Evolutionary conservation across 2,888 invertebrate genomes (phyloP), one percentile per base, ranked within the genome.

Genomic region (Willowsia nigromaculata): DNA sequence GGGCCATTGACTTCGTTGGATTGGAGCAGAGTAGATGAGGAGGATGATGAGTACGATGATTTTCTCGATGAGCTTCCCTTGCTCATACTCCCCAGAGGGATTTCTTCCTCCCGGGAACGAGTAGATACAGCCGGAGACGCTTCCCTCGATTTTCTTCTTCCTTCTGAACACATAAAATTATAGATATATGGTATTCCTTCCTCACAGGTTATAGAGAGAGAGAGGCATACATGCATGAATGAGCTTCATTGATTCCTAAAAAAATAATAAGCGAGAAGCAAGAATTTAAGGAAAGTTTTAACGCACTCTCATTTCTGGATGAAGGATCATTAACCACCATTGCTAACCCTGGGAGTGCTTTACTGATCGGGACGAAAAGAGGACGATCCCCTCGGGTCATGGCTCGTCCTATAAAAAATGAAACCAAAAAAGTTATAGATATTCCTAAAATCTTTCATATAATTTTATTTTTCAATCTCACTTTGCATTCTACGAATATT

Each of bases 281-380:
- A 68, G 50, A 50, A 59, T 56, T 15, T 76, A 27, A 50, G 65
- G 59, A 71, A 76, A 37, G 56, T 50, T 76, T 56, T 78, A 43
- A 85, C 89, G 84, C 40, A 89, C 89, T 89, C 40, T 89, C 89
- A 71, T 71, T 84, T 85, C 89, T 89, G 43, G 74, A 71, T 74
- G 85, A 80, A 56, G 80, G 56, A 81, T 85, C 89, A 68, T 90
- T 91, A 81, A 91, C 91, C 40, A 91, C 91, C 91, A 90, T 91
- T 7, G 92, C 92, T 80, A 91, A 85, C 88, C 92, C 92, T 18
- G 92, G 92, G 22, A 92, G 88, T 40, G 91, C 88, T 90, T 91
- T 91, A 33, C 89, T 85, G 30, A 91, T 92, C 6, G 91, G 92
- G 74, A 88, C 92, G 80, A 91, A 92, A 1, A 91, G 76, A 1